phyloP scores from a whole-genome alignment of 2,888 invertebrate genomes.

The Dynastes maya region DNA sequence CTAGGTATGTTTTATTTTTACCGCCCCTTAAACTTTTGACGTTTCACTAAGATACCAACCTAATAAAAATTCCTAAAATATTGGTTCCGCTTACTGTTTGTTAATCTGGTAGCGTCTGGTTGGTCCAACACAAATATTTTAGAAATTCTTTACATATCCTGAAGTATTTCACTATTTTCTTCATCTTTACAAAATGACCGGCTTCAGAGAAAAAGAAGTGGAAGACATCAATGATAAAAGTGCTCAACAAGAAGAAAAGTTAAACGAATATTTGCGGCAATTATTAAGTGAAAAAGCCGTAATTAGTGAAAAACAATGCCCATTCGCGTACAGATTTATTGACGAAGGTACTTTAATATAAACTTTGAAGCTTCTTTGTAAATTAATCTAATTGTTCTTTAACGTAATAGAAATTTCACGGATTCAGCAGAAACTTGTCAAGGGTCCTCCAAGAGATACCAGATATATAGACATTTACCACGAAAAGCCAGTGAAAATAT shows the following conservation, averaged over 20 bases:
- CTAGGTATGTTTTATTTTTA: too few relatives aligned
- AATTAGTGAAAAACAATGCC: slow-evolving; percentile 25
- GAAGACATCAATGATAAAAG: slow-evolving; percentile 9
- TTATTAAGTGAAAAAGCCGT: slow-evolving; percentile 26
- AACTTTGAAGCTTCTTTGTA: not conserved
- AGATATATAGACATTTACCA: slow-evolving; percentile 85
- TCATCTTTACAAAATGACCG: slow-evolving; percentile 7
- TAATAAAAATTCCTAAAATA: too few relatives aligned
- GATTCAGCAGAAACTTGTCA: slow-evolving; percentile 75
- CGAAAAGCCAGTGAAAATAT: slow-evolving; percentile 81
- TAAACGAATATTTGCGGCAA: slow-evolving; percentile 29
- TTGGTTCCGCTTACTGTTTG: too few relatives aligned
- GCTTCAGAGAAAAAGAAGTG: slow-evolving; percentile 12
- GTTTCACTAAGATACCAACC: too few relatives aligned
- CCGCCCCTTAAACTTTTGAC: too few relatives aligned
- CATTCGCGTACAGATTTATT: slow-evolving; percentile 30
- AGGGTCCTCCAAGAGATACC: slow-evolving; percentile 77
- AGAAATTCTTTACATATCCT: not conserved
- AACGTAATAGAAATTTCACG: slow-evolving; percentile 14
- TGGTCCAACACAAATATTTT: not conserved
- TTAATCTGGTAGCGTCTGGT: not conserved
- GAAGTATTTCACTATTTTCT: too few relatives aligned
- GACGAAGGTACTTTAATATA: slow-evolving; percentile 7
- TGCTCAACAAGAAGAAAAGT: slow-evolving; percentile 15
- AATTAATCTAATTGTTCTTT: not conserved